Percentiles rank a stretch among this genome's conserved stretches.
Conservation (phyloP, 2,888 invertebrate genomes). For the Nomada hirtipes region DNA sequence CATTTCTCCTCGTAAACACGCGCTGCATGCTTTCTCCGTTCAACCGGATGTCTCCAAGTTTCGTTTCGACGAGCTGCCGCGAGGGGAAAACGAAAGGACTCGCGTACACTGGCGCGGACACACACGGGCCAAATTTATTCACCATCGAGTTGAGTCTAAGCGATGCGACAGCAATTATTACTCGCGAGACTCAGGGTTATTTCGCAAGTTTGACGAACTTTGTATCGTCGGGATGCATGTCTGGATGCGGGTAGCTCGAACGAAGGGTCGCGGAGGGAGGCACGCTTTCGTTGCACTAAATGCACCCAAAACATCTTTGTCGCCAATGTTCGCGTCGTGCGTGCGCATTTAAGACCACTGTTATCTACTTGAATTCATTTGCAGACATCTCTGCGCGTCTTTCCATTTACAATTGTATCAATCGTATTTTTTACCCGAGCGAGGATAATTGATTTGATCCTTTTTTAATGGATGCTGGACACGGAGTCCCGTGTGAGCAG, state of each 20-base stretch:
- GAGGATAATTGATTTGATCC: too few relatives aligned
- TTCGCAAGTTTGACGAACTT: conserved; percentile 54
- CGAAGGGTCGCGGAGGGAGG: conserved; percentile 38
- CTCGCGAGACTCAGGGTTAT: conserved; percentile 39
- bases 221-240: conserved; percentile 38
- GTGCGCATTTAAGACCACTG: background rate
- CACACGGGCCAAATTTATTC: conserved; percentile 11
- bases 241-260: conserved; percentile 2
- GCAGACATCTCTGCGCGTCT: too few relatives aligned
- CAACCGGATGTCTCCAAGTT: background rate
- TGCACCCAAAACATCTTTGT: background rate
- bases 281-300: conserved; percentile 13
- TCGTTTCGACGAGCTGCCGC: background rate
- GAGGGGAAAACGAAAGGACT: background rate
- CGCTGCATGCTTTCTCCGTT: background rate
- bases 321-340: conserved; percentile 4
- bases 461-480: background rate
- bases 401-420: too few relatives aligned
- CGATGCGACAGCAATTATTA: conserved; percentile 56
- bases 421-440: too few relatives aligned
- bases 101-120: background rate
- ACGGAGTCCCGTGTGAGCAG: background rate
- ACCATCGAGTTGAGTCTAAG: conserved; percentile 4
- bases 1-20: background rate
- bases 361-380: too few relatives aligned